A percentile compares a stretch with the other conserved stretches of the same genome.
Conservation (phyloP, 2,888 invertebrate genomes). For the Acleris holmiana region DNA sequence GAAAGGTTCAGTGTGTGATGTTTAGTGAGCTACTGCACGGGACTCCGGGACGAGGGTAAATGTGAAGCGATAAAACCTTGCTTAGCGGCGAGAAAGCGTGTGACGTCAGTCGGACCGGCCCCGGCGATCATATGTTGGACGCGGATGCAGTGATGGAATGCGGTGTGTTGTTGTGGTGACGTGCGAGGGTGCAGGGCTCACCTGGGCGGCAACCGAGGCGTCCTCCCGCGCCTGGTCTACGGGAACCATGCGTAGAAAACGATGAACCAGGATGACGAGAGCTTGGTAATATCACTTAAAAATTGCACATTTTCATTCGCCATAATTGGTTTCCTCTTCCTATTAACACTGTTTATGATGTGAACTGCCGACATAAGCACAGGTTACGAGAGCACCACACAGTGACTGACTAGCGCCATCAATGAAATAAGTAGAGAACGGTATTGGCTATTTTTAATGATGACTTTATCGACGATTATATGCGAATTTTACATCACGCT, state of each 20-base stretch:
- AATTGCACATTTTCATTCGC: conserved; percentile 43
- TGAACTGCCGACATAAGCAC: conserved; percentile 11
- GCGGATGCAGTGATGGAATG: conserved; percentile 84
- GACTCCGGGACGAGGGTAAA: conserved; percentile 44
- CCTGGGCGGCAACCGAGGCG: conserved; percentile 65
- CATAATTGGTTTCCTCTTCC: conserved; percentile 8
- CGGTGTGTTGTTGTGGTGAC: conserved; percentile 78
- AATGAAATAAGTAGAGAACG: conserved; percentile 8
- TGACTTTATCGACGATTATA: conserved; percentile 62
- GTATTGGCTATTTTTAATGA: conserved; percentile 71
- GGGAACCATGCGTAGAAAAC: conserved; percentile 87
- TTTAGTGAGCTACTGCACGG: conserved; percentile 50
- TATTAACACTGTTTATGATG: conserved; percentile 10
- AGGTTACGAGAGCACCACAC: conserved; percentile 24
- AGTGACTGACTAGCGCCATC: conserved; percentile 23
- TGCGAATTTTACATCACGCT: conserved; percentile 49
- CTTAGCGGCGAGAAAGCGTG: conserved; percentile 75
- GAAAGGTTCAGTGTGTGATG: conserved; percentile 53
- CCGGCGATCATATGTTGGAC: conserved; percentile 81
- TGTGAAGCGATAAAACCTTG: conserved; percentile 65
- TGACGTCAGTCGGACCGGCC: conserved; percentile 80
- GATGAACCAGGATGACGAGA: conserved; percentile 89
- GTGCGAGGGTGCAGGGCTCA: conserved; percentile 74
- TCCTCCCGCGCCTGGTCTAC: conserved; percentile 72
- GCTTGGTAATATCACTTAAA: conserved; percentile 86